Conservation (phyloP, 2,113 vertebrate species). For the Toxostoma redivivum region DNA sequence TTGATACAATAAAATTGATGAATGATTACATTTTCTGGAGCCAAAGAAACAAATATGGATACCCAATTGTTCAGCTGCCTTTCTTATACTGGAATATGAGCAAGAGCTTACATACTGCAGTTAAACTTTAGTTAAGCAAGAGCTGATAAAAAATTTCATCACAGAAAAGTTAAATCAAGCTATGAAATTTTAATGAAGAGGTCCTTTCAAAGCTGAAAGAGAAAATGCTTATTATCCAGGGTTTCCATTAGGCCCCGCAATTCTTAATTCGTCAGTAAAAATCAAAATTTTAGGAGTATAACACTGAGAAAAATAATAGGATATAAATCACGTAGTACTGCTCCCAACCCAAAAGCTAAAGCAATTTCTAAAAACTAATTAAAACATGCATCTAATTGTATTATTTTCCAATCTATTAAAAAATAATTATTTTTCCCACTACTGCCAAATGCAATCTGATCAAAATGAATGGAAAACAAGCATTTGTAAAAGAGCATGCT, state of each 20-base stretch:
- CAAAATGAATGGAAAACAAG: not conserved
- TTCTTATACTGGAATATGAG: not conserved
- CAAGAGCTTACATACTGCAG: not conserved
- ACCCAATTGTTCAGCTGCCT: rapidly evolving
- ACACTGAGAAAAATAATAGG: not conserved
- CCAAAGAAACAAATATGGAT: not conserved
- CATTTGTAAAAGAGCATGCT: not conserved
- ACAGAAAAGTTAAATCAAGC: not conserved
- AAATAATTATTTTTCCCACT: not conserved
- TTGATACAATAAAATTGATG: not conserved
- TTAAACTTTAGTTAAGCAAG: not conserved
- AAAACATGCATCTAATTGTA: not conserved
- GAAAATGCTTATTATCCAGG: not conserved
- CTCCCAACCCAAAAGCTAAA: not conserved
- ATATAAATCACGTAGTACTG: not conserved
- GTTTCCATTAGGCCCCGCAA: not conserved
- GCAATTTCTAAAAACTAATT: not conserved
- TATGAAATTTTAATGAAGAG: not conserved
- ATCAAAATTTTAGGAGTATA: not conserved
- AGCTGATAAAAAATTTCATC: not conserved
- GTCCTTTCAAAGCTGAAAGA: not conserved
- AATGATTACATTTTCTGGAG: not conserved
- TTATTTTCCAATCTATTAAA: not conserved
- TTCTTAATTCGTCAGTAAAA: not conserved
- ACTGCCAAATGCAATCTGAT: not conserved